phyloP scores from a whole-genome alignment of 2,113 vertebrate species.

The Connochaetes taurinus region DNA sequence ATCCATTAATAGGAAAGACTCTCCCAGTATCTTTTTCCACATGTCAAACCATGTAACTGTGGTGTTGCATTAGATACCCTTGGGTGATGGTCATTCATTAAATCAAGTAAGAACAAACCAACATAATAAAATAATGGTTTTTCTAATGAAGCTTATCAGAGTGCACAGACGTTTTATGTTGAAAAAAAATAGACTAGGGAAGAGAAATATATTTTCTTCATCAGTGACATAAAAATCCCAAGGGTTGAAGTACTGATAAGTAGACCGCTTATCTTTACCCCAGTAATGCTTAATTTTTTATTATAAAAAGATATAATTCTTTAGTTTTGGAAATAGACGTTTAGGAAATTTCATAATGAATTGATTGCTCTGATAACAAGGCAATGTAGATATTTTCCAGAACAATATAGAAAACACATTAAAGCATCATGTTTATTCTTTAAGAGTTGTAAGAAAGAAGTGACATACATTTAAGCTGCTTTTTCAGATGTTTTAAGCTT shows the following conservation, averaged over 20 bases:
- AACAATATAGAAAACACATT: neutral
- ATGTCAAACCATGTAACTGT: neutral
- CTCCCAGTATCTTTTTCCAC: neutral
- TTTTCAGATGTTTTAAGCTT: slow-evolving; percentile 39
- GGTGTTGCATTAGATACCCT: neutral
- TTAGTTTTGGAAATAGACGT: neutral
- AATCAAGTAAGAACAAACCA: slow-evolving; percentile 7
- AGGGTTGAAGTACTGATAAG: neutral
- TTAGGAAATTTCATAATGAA: neutral
- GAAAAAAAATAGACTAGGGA: neutral
- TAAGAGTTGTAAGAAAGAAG: neutral
- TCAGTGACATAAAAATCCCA: neutral
- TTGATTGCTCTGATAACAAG: neutral
- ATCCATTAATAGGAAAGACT: neutral
- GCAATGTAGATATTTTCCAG: neutral
- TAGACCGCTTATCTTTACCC: neutral
- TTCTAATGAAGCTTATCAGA: slow-evolving; percentile 15
- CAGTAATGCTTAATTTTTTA: neutral
- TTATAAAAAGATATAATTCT: neutral
- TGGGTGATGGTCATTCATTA: neutral
- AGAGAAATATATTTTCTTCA: neutral
- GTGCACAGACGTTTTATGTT: neutral
- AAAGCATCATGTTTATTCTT: neutral
- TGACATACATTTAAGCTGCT: neutral
- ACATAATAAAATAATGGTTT: slow-evolving; percentile 5